Conservation (phyloP, 2,113 vertebrate genomes). For the Antigone vipio region DNA sequence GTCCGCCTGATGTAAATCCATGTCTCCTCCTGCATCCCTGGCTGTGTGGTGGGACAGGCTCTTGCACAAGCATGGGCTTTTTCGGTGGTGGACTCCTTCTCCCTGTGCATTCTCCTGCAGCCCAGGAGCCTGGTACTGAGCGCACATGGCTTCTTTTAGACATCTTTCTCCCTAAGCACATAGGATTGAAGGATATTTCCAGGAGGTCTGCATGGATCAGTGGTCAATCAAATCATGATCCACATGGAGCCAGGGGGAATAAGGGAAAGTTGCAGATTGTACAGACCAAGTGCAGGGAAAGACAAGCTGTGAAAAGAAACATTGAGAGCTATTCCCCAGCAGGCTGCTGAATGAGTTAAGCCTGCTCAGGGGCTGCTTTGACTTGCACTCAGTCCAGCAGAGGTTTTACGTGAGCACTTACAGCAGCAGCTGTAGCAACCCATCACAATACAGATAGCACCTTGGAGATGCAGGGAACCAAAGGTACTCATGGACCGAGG, state of each 20-base stretch:
- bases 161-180: background rate
- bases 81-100: background rate
- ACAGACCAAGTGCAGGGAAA: background rate
- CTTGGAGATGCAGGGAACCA: background rate
- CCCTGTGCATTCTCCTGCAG: background rate
- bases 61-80: background rate
- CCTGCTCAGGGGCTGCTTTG: background rate
- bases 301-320: background rate
- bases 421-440: background rate
- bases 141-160: background rate
- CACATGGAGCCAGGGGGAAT: background rate
- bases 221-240: background rate
- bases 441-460: background rate
- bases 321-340: background rate
- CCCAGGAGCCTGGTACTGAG: background rate
- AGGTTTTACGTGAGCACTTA: conserved; percentile 11
- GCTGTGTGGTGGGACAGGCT: background rate
- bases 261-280: background rate
- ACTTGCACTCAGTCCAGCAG: background rate
- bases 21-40: background rate
- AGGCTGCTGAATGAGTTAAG: background rate
- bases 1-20: background rate
- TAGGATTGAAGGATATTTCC: background rate
- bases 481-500: background rate
- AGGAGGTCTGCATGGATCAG: background rate